Evolutionary conservation across 2,888 invertebrate species (phyloP).

Genomic region (Pseudococcus longispinus): DNA sequence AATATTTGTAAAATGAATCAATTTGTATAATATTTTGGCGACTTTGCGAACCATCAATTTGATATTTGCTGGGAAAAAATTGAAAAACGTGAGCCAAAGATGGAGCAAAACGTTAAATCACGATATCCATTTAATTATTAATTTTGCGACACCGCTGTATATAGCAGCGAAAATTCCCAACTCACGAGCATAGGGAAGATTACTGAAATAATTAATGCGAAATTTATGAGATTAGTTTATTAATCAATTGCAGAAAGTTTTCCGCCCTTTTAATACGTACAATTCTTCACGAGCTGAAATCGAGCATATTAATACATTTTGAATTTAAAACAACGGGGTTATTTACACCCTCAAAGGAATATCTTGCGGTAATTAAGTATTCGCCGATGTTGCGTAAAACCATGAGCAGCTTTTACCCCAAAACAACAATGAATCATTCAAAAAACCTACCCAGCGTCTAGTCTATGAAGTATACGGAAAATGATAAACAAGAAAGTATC

Average conservation of each 20-base stretch:
- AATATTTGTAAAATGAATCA: background rate
- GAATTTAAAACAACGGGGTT: background rate
- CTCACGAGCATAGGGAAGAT: background rate
- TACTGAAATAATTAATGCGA: background rate
- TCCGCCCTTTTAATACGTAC: background rate
- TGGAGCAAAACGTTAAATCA: background rate
- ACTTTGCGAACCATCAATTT: background rate
- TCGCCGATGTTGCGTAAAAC: background rate
- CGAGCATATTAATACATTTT: constrained; percentile 1
- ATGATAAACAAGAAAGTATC: background rate
- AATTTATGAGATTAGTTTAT: constrained; percentile 7
- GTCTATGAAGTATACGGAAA: background rate
- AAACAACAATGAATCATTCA: constrained; percentile 11
- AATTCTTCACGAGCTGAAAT: background rate
- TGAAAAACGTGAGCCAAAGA: background rate
- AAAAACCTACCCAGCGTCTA: background rate
- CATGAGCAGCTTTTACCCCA: background rate
- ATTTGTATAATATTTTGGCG: background rate
- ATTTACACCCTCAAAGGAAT: background rate
- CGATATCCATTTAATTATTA: background rate
- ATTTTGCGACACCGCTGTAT: background rate
- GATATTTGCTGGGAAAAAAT: background rate
- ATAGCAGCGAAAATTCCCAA: background rate
- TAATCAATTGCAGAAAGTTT: constrained; percentile 4
- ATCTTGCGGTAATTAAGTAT: background rate